phyloP scores from a whole-genome alignment of 2,113 vertebrate species.

The Axis porcinus region DNA sequence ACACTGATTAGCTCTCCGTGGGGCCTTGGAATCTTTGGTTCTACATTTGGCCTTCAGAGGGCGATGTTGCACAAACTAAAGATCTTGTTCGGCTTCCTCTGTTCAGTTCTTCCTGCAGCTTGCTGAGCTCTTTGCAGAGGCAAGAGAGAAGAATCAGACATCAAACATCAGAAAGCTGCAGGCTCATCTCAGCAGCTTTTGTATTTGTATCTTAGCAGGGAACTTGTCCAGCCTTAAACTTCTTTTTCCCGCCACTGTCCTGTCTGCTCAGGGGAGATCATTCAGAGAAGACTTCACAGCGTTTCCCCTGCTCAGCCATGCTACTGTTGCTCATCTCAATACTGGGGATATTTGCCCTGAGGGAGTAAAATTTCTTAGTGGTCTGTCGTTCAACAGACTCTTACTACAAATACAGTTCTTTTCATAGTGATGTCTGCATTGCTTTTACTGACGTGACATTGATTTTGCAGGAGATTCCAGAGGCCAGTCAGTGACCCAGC shows the following conservation, averaged over 20 bases:
- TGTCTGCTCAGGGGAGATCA: not conserved
- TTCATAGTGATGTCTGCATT: too few species aligned
- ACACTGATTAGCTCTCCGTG: not conserved
- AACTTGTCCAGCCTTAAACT: too few species aligned
- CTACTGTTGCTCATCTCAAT: not conserved
- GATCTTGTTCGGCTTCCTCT: not conserved
- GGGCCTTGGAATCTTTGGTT: not conserved
- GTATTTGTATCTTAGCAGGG: not conserved
- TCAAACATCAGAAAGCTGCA: not conserved
- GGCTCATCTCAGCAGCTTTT: not conserved
- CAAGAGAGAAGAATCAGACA: not conserved
- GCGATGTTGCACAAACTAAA: not conserved
- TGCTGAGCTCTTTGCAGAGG: not conserved
- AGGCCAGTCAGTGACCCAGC: conserved; percentile 28
- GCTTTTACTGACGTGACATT: not conserved
- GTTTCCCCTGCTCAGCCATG: not conserved
- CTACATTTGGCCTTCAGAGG: not conserved
- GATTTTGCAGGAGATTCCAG: not conserved
- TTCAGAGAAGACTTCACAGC: not conserved
- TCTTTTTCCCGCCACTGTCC: not conserved
- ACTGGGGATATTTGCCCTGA: not conserved
- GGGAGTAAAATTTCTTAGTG: too few species aligned
- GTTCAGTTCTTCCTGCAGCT: not conserved
- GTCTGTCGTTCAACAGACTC: too few species aligned
- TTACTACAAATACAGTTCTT: too few species aligned